Evolutionary conservation across 2,797 vertebrate genomes (phyloP), one percentile per base, ranked within the genome.

Genomic region (Bradypodion pumilum): DNA sequence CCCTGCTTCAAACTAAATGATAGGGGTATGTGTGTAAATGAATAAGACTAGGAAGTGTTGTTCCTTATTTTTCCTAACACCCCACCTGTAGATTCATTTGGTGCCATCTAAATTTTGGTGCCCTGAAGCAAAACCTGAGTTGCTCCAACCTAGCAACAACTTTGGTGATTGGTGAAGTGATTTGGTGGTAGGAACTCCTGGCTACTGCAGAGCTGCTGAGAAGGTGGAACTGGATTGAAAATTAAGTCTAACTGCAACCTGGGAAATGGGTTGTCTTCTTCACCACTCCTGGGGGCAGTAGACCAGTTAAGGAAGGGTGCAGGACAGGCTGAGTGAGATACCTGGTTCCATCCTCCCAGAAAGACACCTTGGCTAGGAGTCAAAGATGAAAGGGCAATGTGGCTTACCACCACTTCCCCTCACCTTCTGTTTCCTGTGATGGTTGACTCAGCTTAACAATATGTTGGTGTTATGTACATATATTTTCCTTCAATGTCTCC

Each of bases 401-500:
- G 37, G 7, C 37, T 23, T n/a, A n/a, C n/a, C n/a, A n/a, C 49
- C 52, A 49, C 49, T 52, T 49, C 12, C 35, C 19, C 35, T 7
- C 66, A 40, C 35, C 35, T 7, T 69, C 66, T 69, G 6, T 21
- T 37, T 21, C 9, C 35, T 69, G 66, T 37, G 37, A 40, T 27
- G 37, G 23, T 70, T 42, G 23, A 23, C 35, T 40, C 69, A 21
- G 32, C 15, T 2, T 21, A 21, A 68, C 19, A 19, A 68, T 37
- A 35, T 32, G 65, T 21, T 19, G 35, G 32, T 37, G 32, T 32
- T 68, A 13, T 68, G 80, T 88, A 91, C 89, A 91, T 91, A 87
- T 89, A 87, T 46, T 89, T 25, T 87, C 91, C 86, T 93, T 90
- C 90, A 86, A 88, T 89, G 69, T 80, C 82, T 93, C 88, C 87